Base-by-base conservation (phyloP, 2,113 vertebrate genomes). In the Sisor rabdophorus region DNA sequence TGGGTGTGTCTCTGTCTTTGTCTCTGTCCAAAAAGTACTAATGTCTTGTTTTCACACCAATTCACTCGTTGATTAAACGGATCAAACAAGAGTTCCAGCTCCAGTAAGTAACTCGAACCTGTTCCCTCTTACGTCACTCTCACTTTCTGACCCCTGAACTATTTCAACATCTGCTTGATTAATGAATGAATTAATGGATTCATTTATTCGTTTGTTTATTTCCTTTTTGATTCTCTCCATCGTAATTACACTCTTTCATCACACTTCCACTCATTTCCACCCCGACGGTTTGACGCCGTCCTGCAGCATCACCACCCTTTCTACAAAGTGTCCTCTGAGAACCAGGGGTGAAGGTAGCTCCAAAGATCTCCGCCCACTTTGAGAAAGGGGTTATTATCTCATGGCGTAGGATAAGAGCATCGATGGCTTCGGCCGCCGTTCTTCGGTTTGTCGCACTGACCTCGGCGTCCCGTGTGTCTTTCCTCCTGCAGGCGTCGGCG, bases 11-110 rank as follows among this genome's bases (percentile, higher is more conserved):
- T 87, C 85, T 93, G 90, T 92, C 88, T 90, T 81, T 91, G 88
- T n/a, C n/a, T n/a, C n/a, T n/a, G n/a, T 90, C 90, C 88, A 87
- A 83, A 92, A 91, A 92, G 88, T 91, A 93, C 92, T 93, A 93
- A 93, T 93, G 92, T 93, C 92, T 93, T 93, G 91, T 93, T 93
- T 93, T 93, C 89, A 92, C 61, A 92, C 90, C 89, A 91, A 52
- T 91, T 89, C 82, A 89, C 88, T 91, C 89, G 89, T 92, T 93
- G 92, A 91, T 91, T 88, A 91, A 88, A 91, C 88, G 92, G 92
- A 93, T 89, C 89, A 84, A 89, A 88, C 92, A 89, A 92, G 91
- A 92, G 89, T 91, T 82, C 90, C 83, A 87, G 81, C 84, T 75
- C 87, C 87, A 92, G 92, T 93, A 93, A 93, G 92, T 93, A 93